These are phyloP conservation scores for Meandrina meandrites DNA, from an alignment of 92 coral and sea anemone species.

Conservation along the genomic window DNA sequence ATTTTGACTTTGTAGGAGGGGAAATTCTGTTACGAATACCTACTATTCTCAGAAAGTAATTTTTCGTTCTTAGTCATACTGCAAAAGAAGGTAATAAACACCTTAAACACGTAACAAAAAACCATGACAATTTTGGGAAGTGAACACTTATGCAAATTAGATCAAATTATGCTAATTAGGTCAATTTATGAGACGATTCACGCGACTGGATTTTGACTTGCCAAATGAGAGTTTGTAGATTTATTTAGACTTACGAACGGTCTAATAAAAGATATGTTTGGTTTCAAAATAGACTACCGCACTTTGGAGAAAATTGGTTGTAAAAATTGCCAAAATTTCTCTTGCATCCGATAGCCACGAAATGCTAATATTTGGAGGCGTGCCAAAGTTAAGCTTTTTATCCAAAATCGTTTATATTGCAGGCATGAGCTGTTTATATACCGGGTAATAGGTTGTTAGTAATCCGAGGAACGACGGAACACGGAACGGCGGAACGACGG, in stretches of 20 bases:
- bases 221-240: conserved; percentile 16
- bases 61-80: too few relatives aligned
- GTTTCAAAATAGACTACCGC: background rate
- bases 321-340: conserved; percentile 8
- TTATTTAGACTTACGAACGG: background rate
- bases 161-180: conserved; percentile 3
- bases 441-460: background rate
- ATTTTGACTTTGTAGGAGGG: too few relatives aligned
- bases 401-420: background rate
- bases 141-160: background rate
- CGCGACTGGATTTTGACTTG: conserved; percentile 2
- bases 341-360: background rate
- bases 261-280: background rate
- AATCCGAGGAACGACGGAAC: too few relatives aligned
- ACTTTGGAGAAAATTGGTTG: conserved; percentile 6
- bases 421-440: background rate
- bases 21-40: too few relatives aligned
- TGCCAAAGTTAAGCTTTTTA: background rate
- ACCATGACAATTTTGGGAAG: background rate
- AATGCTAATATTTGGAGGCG: conserved; percentile 1
- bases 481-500: too few relatives aligned
- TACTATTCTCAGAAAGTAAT: too few relatives aligned
- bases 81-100: too few relatives aligned
- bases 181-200: conserved; percentile 3
- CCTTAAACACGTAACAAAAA: background rate